Percentiles rank a stretch among this genome's conserved stretches.
These are phyloP conservation scores for Numenius arquata DNA, from an alignment of 2,113 vertebrate genomes.

Conservation along the genomic window DNA sequence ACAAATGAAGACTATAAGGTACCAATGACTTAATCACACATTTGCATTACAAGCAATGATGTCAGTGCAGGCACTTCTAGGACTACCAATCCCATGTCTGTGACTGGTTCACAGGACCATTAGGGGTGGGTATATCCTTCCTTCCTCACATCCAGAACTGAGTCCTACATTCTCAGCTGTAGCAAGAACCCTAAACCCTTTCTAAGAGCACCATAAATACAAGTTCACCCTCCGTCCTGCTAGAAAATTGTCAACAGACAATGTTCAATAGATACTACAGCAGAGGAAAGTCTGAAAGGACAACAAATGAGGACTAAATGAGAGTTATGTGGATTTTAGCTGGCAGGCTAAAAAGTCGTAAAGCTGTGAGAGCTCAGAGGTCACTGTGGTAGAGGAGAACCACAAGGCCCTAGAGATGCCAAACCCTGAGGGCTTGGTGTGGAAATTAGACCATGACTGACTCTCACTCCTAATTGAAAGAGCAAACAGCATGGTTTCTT, in stretches of 20 bases:
- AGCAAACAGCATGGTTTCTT: neutral
- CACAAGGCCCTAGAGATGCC: neutral
- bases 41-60: neutral
- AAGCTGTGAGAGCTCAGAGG: neutral
- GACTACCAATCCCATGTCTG: neutral
- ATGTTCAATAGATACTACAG: neutral
- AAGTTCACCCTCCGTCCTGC: neutral
- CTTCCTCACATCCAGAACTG: neutral
- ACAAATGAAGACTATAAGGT: neutral
- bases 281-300: neutral
- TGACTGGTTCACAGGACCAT: neutral
- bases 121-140: neutral
- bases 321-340: neutral
- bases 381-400: neutral
- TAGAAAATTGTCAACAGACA: neutral
- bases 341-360: neutral
- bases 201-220: neutral
- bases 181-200: neutral
- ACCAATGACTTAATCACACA: neutral
- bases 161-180: neutral
- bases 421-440: neutral
- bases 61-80: neutral
- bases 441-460: neutral
- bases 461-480: neutral
- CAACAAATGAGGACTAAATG: neutral